Conservation (phyloP, 2,888 invertebrate genomes). For the Scaptomyza flava region DNA sequence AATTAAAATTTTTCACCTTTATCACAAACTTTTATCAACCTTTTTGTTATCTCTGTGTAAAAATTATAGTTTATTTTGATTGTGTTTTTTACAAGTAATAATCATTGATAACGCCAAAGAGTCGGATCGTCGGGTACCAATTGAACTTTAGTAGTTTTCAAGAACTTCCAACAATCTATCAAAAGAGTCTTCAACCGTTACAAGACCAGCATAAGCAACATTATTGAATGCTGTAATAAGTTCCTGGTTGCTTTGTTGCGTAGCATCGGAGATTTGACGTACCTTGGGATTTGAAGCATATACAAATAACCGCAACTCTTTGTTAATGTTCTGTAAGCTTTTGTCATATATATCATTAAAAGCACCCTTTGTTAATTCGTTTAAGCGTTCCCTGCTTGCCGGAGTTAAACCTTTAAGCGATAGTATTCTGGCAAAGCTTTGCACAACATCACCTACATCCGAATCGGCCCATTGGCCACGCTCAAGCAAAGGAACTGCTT, state of each 20-base stretch:
- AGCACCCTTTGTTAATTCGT: conserved; percentile 1
- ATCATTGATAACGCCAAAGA: no score
- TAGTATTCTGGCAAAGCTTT: background rate
- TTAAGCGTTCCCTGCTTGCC: background rate
- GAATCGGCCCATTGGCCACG: fast-evolving
- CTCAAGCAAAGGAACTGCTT: background rate
- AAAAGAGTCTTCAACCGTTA: background rate
- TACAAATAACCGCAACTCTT: conserved; percentile 3
- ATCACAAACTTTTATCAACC: no score
- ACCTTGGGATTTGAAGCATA: conserved; percentile 7
- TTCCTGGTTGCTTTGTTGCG: conserved; percentile 16
- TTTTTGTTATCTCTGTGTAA: no score
- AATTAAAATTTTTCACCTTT: no score
- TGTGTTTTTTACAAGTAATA: background rate
- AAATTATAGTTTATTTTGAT: background rate
- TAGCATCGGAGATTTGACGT: conserved; percentile 9
- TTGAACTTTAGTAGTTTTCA: background rate
- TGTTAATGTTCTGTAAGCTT: background rate
- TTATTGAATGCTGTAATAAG: conserved; percentile 20
- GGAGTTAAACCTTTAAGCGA: background rate
- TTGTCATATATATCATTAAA: background rate
- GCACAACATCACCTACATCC: background rate
- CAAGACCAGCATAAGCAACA: conserved; percentile 31
- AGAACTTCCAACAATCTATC: background rate
- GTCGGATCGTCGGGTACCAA: no score